Conservation (phyloP, 2,888 invertebrate genomes). For the Trachelus tabidus region DNA sequence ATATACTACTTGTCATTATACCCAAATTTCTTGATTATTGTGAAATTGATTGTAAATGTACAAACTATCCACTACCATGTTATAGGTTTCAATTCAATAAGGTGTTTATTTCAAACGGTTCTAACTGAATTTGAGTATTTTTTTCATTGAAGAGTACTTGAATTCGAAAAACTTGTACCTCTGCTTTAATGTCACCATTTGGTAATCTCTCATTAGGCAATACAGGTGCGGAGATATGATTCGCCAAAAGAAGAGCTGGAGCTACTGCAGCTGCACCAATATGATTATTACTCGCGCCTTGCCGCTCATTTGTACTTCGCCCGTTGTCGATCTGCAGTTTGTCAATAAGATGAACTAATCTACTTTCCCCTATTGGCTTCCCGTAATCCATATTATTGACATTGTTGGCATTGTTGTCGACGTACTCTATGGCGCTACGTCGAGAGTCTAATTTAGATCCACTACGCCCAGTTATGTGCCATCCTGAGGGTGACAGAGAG, state of each 20-base stretch:
- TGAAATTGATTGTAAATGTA: neutral
- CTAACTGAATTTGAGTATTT: neutral
- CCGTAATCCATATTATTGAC: slow-evolving; percentile 45
- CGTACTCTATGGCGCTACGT: slow-evolving; percentile 63
- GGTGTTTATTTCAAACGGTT: neutral
- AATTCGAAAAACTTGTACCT: slow-evolving; percentile 30
- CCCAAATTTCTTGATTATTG: neutral
- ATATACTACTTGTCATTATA: neutral
- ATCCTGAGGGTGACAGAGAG: slow-evolving; percentile 48
- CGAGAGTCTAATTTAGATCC: slow-evolving; percentile 62
- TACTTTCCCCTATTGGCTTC: slow-evolving; percentile 50
- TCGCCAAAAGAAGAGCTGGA: slow-evolving; percentile 53
- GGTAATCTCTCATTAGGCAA: slow-evolving; percentile 45
- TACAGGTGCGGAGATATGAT: slow-evolving; percentile 50
- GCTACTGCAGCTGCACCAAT: slow-evolving; percentile 46
- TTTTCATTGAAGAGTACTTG: neutral
- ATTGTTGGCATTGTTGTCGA: slow-evolving; percentile 67
- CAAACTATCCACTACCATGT: neutral
- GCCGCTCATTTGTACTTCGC: slow-evolving; percentile 44
- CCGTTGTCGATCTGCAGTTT: slow-evolving; percentile 56
- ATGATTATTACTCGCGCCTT: slow-evolving; percentile 41
- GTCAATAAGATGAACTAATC: slow-evolving; percentile 53
- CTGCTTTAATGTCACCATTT: slow-evolving; percentile 53
- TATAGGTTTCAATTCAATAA: neutral
- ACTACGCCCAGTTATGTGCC: slow-evolving; percentile 61